These are phyloP conservation scores for Echiichthys vipera DNA, from an alignment of 2,797 vertebrate species.

Conservation along the genomic window DNA sequence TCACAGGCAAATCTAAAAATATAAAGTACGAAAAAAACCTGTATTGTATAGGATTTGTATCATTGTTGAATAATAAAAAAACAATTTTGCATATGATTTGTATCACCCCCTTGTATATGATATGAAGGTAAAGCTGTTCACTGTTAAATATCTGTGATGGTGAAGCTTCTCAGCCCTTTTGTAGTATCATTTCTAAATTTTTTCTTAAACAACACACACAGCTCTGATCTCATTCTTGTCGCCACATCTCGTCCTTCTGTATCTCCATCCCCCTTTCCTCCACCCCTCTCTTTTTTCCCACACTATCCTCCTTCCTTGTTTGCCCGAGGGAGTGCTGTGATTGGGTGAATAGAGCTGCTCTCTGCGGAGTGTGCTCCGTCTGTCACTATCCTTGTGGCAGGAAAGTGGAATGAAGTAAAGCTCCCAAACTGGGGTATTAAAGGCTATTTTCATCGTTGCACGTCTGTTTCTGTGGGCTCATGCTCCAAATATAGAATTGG, in stretches of 20 bases:
- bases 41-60: neutral
- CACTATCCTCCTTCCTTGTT: conserved; percentile 68
- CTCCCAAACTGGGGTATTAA: conserved; percentile 84
- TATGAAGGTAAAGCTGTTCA: neutral
- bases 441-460: conserved; percentile 81
- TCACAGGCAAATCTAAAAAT: neutral
- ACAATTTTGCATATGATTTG: neutral
- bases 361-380: conserved; percentile 66
- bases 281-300: conserved; percentile 73
- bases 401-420: conserved; percentile 78
- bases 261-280: conserved; percentile 46
- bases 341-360: conserved; percentile 70
- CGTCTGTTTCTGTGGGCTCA: conserved; percentile 82
- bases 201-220: conserved; percentile 26
- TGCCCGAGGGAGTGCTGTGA: conserved; percentile 66
- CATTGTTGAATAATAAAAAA: neutral
- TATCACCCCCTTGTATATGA: neutral
- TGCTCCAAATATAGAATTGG: conserved; percentile 84
- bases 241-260: conserved; percentile 53
- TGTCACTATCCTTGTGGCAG: conserved; percentile 76
- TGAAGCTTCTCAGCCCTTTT: conserved; percentile 24
- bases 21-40: neutral
- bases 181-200: conserved; percentile 23
- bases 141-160: neutral
- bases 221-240: conserved; percentile 53